Percentiles rank a stretch among this genome's conserved stretches.
phyloP scores from a whole-genome alignment of 2,797 vertebrate genomes.

The Apogon talboti region DNA sequence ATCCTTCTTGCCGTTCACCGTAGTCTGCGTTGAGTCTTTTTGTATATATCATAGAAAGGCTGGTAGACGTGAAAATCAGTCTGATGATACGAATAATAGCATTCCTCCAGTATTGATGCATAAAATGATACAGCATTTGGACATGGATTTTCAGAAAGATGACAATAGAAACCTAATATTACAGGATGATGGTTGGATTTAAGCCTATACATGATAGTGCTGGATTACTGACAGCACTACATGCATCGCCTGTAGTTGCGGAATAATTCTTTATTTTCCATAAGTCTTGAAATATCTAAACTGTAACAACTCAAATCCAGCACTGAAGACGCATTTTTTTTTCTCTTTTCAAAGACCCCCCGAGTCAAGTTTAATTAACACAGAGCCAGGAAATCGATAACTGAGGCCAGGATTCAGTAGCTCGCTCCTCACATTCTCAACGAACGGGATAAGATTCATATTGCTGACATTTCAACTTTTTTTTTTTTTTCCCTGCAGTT shows the following conservation, averaged over 20 bases:
- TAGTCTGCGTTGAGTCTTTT: neutral
- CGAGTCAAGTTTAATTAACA: conserved; percentile 69
- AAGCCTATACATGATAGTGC: too few species aligned
- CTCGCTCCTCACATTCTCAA: conserved; percentile 27
- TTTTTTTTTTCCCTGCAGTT: conserved; percentile 20
- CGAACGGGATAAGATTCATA: conserved; percentile 61
- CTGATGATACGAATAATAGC: neutral
- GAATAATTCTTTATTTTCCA: neutral
- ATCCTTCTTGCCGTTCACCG: neutral
- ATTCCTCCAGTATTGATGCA: neutral
- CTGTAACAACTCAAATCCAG: conserved; percentile 2
- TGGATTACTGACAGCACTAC: too few species aligned
- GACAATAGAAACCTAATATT: too few species aligned
- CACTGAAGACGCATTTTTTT: conserved; percentile 6
- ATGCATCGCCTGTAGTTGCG: neutral
- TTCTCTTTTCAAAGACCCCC: conserved; percentile 30
- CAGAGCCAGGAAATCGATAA: conserved; percentile 60
- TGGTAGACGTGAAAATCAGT: neutral
- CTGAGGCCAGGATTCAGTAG: conserved; percentile 22
- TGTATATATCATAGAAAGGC: neutral
- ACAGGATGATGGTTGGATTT: too few species aligned
- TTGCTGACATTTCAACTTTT: conserved; percentile 56
- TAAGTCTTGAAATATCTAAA: conserved; percentile 22
- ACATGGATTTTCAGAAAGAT: too few species aligned
- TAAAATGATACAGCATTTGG: neutral